A percentile compares a stretch with the other conserved stretches of the same genome.
These are phyloP conservation scores for Suncus etruscus DNA, from an alignment of 2,113 vertebrate species.

Conservation along the genomic window DNA sequence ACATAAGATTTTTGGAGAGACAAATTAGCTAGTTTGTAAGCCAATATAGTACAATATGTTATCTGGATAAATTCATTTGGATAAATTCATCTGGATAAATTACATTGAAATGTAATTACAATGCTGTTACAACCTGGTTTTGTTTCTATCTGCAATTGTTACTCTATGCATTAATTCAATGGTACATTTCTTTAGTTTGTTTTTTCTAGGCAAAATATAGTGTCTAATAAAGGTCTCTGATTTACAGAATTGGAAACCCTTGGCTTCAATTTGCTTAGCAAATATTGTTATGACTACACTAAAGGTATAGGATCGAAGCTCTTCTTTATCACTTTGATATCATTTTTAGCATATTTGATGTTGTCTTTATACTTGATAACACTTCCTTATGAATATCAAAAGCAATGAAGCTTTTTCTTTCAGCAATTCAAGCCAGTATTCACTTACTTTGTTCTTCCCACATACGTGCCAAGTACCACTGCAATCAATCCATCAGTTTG, in stretches of 20 bases:
- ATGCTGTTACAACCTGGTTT: conserved; percentile 60
- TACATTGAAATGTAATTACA: conserved; percentile 78
- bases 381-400: conserved; percentile 44
- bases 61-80: conserved; percentile 72
- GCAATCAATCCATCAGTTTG: conserved; percentile 12
- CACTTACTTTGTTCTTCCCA: conserved; percentile 55
- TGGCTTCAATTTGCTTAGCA: conserved; percentile 31
- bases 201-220: conserved; percentile 71
- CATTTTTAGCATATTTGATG: not conserved
- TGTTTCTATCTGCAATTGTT: conserved; percentile 66
- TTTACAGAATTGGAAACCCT: conserved; percentile 20
- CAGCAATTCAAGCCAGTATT: conserved; percentile 55
- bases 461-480: conserved; percentile 36
- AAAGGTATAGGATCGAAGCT: not conserved
- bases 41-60: conserved; percentile 66
- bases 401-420: conserved; percentile 9
- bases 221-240: conserved; percentile 39
- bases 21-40: conserved; percentile 74
- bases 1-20: conserved; percentile 56
- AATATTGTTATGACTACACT: conserved; percentile 7
- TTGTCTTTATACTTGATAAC: conserved; percentile 47
- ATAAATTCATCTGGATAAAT: conserved; percentile 77
- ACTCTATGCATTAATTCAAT: conserved; percentile 55
- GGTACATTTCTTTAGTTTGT: conserved; percentile 70
- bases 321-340: conserved; percentile 27